Conservation (phyloP, 1,140 invertebrate genomes). For the Drosophila sucinea region DNA sequence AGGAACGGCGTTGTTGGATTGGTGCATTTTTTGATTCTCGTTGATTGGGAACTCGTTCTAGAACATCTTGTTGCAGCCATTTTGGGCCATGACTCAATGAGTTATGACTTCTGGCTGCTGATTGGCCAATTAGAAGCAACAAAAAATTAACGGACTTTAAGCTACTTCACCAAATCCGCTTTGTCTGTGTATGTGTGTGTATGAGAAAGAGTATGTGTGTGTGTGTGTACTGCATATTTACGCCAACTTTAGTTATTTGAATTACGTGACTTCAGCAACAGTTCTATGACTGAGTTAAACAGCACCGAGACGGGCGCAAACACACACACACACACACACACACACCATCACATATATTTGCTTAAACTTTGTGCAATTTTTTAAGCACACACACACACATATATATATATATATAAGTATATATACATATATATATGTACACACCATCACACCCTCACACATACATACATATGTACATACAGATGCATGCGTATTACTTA, state of each 20-base stretch:
- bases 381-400: conserved; percentile 49
- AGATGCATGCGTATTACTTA: conserved; percentile 60
- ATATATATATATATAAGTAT: no score
- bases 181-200: conserved; percentile 4
- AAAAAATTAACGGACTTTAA: conserved; percentile 56
- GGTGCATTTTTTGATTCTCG: no score
- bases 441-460: conserved; percentile 26
- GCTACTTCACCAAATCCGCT: conserved; percentile 54
- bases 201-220: neutral
- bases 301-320: conserved; percentile 34
- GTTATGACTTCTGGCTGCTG: neutral
- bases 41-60: no score
- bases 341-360: conserved; percentile 20
- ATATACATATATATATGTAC: no score
- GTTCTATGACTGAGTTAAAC: conserved; percentile 71
- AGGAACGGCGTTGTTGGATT: no score
- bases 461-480: conserved; percentile 29
- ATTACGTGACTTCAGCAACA: conserved; percentile 81
- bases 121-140: conserved; percentile 4
- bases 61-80: no score
- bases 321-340: conserved; percentile 29
- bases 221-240: conserved; percentile 74
- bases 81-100: no score
- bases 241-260: conserved; percentile 81
- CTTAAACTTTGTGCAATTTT: conserved; percentile 61